Evolutionary conservation across 2,888 invertebrate genomes (phyloP), one percentile per base, ranked within the genome.

Genomic region (Sialis fuliginosa): DNA sequence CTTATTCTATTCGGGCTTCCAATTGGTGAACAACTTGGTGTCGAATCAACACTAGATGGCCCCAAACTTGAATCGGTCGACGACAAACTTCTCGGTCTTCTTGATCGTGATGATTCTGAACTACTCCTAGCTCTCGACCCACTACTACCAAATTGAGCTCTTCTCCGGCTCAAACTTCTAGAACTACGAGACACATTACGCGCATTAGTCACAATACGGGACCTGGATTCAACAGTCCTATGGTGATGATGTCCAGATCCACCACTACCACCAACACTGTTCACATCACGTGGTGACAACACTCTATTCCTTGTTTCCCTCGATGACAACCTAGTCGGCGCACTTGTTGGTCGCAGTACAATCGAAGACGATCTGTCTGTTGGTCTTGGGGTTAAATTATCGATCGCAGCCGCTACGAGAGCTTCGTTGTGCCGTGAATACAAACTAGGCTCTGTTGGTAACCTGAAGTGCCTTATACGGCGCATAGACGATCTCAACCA

Each of bases 401-500:
- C 12, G 30, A 35, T 45, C 32, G 46, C 32, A 7, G 34, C 33
- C 33, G 35, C 6, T 39, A 43, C n/a, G 34, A 10, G 22, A 33
- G 13, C 39, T 40, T 33, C 39, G 31, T 34, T 22, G 22, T 22
- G 22, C 9, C 34, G 13, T 2, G 34, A 32, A 33, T 35, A 12
- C 12, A 31, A 35, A 4, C 22, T 10, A 45, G 54, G 56, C 44
- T 56, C 58, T 51, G 55, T 68, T n/a, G 69, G 68, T 37, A 72
- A 54, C 41, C 67, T 61, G 47, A 72, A 58, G 52, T 70, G 73
- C 33, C 68, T 66, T 45, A 74, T 58, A 10, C 72, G 64, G 47
- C 74, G 63, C 74, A 74, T 74, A 32, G 73, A 74, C 42, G 65
- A 68, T 49, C 74, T 66, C 54, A 72, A 58, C 73, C 73, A 74